Evolutionary conservation across 2,113 vertebrate species (phyloP), one percentile per base, ranked within the genome.

Genomic region (Cynopterus brachyotis): DNA sequence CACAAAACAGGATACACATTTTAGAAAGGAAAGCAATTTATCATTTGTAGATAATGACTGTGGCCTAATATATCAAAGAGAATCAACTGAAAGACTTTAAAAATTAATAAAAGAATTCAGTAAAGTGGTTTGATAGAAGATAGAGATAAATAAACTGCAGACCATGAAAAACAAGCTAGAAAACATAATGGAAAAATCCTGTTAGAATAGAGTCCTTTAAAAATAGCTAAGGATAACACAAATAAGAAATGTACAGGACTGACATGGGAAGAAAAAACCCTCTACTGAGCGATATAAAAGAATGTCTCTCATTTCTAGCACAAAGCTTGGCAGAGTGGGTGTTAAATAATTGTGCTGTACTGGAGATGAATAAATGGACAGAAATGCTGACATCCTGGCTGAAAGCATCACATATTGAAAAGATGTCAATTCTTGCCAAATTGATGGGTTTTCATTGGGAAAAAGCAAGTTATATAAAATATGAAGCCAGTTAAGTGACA

Each of bases 41-140:
- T 97, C 76, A 81, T 96, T 95, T 97, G 88, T 62, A 91, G 89
- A 91, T 95, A 94, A 96, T 79, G 91, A 91, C 66, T 57, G 62
- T 92, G 84, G 96, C 67, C 93, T 96, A 93, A 96, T 97, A 93
- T 37, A 94, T n/a, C 0, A 5, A 93, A 93, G 80, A 30, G 78
- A 96, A 95, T 97, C 93, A 89, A 96, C 85, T 88, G 88, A 90
- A 94, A 93, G 90, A 73, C 78, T 88, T 92, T 78, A 79, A 89
- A 96, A 97, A 94, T 96, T 94, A 96, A 96, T 97, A 76, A 86
- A 98, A 96, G 84, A 79, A 96, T 62, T 64, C 88, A 79, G 93
- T 30, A 89, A 94, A 96, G 81, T 94, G 79, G 42, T 60, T 94
- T 96, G 72, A 95, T 84, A 81, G 87, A 85, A 93, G 32, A 93